Evolutionary conservation across 2,888 invertebrate genomes (phyloP), one percentile per base, ranked within the genome.

Genomic region (Drosophila vallismaia): DNA sequence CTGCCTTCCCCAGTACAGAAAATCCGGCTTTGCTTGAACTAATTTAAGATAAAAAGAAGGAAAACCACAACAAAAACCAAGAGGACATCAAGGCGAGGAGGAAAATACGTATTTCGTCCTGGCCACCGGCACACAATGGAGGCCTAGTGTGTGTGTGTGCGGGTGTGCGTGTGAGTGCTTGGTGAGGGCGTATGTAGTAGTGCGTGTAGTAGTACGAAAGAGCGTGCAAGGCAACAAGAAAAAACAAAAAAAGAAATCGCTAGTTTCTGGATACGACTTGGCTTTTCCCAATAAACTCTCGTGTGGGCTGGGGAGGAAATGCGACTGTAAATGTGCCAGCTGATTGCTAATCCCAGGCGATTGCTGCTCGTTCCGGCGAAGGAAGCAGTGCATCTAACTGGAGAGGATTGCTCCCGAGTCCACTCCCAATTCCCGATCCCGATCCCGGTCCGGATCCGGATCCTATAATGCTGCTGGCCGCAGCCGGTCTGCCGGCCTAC

Each of bases 401-500:
- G 28, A 40, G 45, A 36, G 26, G 44, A 31, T 31, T 44, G 36
- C 42, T 42, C 50, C 31, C 40, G 33, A 10, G 1, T 24, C 31
- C 42, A 54, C 31, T 46, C 24, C 59, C 70, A 56, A 69, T 56
- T 46, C 48, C 70, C 62, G 73, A 78, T 45, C 33, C 33, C 48
- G 49, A 36, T 44, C 33, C 33, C 48, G 49, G 29, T 44, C 19
- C 19, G 19, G 75, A 78, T 45, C 33, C 33, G 62, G 49, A 36
- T 44, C 31, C 51, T 36, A 50, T 75, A 74, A 83, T 84, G 88
- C 72, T 85, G 76, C 74, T 85, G 67, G 83, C 83, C 33, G 73
- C 82, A 60, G 74, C 83, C 49, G 84, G 84, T 71, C 83, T 85
- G 68, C 64, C 84, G 64, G 83, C 87, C 56, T 81, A 74, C 55